Base-by-base conservation (phyloP, 1,140 invertebrate genomes). In the Trissolcus basalis region DNA sequence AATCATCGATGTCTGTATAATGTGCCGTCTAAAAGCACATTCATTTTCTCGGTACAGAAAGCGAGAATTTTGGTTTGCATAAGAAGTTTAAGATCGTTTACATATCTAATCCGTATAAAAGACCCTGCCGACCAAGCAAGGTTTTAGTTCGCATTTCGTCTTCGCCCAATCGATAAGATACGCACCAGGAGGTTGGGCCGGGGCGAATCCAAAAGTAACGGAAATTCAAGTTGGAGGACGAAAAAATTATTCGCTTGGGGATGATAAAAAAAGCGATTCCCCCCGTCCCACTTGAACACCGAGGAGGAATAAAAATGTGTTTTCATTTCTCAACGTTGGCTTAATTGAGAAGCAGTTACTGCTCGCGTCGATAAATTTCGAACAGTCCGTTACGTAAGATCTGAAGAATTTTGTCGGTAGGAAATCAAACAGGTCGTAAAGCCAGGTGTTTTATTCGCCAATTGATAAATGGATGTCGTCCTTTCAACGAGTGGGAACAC, bases 81-180 rank as follows among this genome's bases (percentile, higher is more conserved):
- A 81, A 79, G 68, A 69, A 74, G 68, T 75, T 80, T 81, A 74
- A 69, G 67, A 59, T 79, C 63, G 54, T 81, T 81, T 79, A 77
- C 74, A 79, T 79, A 72, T 75, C 67, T 73, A 79, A 79, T 77
- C 60, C 56, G 49, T 47, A 60, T 61, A 65, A 67, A 63, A 50
- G 65, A 54, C 63, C 33, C 27, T 13, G 48, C 43, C 43, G 19
- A 27, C 43, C 41, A 13, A 43, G 58, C 36, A 39, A 12, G 33
- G 58, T 67, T 72, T 73, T 54, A 54, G 60, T 58, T 54, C 44
- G 44, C 53, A 67, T 59, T 59, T 59, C 44, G 53, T 35, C 19
- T 56, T 43, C n/a, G n/a, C 12, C 19, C 15, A 56, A 63, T 58
- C 72, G 43, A 64, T 64, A 51, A 72, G 55, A 72, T 63, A 50